Base-by-base conservation (phyloP, 2,797 vertebrate species). In the Bovichtus diacanthus region DNA sequence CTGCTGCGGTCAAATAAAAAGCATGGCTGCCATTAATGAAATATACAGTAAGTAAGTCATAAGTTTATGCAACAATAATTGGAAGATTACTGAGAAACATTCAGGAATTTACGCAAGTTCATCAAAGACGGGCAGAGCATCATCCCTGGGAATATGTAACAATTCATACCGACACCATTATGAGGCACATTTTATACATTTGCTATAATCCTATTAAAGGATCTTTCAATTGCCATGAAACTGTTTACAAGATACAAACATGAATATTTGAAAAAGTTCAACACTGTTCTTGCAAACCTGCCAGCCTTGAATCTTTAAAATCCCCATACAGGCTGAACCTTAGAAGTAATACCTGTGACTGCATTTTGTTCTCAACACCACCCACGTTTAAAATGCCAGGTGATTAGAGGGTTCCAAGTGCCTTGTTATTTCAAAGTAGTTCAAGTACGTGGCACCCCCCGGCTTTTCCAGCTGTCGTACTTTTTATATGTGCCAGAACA, bases 401-500 rank as follows among this genome's bases (percentile, higher is more conserved):
- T 91, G 93, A 93, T 92, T 91, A 92, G 74, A 91, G 85, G 86
- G 63, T 55, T 82, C 76, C 60, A 27, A 19, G 53, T 67, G 62
- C 86, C 86, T 84, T 91, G 87, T 91, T 74, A 88, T 90, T 91
- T 90, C 63, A 79, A 80, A 87, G 78, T 63, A 80, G 31, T 34
- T 34, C 31, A 34, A 53, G 78, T 62, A 31, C 51, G 78, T 60
- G 69, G 49, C 81, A 82, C 59, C 59, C 55, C 29, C 31, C 31
- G 29, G 63, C 72, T 84, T 80, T 73, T 85, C 81, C 88, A 86
- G 88, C 84, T 92, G 88, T 84, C 80, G 41, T 34, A 31, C 55
- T 25, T 62, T 74, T 74, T 46, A 65, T 76, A 61, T 76, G 41
- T 46, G 66, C 50, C 43, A 23, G 16, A 73, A 56, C 55, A 81